These are phyloP conservation scores for Rhagoletis pomonella DNA, from an alignment of 1,140 invertebrate species.

Conservation along the genomic window DNA sequence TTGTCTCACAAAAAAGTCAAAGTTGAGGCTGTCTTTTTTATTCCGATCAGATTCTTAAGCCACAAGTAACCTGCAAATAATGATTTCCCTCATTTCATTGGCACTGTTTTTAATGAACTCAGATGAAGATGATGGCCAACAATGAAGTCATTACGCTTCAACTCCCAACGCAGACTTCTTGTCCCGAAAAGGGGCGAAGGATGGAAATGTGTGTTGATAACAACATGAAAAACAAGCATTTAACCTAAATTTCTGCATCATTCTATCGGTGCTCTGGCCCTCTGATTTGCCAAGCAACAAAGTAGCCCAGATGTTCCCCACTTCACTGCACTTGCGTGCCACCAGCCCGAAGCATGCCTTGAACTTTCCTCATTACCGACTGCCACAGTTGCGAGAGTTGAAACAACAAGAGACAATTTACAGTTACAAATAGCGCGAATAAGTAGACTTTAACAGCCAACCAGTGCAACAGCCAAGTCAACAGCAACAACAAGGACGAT, in stretches of 20 bases:
- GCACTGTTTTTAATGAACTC: too few species aligned
- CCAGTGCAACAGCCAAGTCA: too few species aligned
- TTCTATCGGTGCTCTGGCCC: not conserved
- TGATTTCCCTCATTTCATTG: too few species aligned
- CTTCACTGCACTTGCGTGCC: not conserved
- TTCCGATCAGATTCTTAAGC: too few species aligned
- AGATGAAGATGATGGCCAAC: constrained; percentile 12
- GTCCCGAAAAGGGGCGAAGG: too few species aligned
- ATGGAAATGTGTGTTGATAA: too few species aligned
- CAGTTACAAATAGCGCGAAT: not conserved
- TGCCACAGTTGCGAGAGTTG: not conserved
- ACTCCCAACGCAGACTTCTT: not conserved
- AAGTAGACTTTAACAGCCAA: too few species aligned
- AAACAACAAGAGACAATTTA: not conserved
- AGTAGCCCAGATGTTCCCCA: not conserved
- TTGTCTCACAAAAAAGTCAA: too few species aligned
- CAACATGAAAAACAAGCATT: not conserved
- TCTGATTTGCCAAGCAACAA: not conserved
- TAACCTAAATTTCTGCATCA: not conserved
- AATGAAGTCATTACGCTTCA: constrained; percentile 58
- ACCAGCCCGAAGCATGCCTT: not conserved
- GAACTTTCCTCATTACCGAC: not conserved
- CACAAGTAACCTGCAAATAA: too few species aligned
- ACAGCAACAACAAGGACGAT: not conserved
- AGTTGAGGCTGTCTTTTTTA: too few species aligned